Conservation (phyloP, 2,113 vertebrate species). For the Dasyornis broadbenti region DNA sequence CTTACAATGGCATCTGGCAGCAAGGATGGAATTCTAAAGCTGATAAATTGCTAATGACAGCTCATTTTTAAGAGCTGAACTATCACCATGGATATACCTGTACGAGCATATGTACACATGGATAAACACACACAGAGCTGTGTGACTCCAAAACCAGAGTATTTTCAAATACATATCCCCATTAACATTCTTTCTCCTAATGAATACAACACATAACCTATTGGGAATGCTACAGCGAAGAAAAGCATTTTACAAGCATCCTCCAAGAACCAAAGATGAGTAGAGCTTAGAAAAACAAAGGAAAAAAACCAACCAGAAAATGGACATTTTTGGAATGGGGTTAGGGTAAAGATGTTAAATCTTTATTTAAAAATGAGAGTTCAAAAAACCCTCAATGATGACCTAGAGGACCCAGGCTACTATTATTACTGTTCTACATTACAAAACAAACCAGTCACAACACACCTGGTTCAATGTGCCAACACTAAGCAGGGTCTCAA, state of each 20-base stretch:
- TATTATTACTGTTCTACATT: not conserved
- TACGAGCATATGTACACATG: rapidly evolving
- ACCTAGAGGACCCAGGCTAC: not conserved
- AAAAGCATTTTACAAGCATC: not conserved
- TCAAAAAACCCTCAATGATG: not conserved
- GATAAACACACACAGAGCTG: not conserved
- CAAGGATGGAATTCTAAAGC: not conserved
- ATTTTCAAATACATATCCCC: not conserved
- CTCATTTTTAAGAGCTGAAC: not conserved
- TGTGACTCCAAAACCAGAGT: not conserved
- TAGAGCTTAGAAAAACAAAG: not conserved
- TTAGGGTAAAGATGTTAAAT: not conserved
- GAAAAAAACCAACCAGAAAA: not conserved
- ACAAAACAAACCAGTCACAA: not conserved
- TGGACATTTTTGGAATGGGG: not conserved
- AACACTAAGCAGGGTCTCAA: not conserved
- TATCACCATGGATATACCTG: not conserved
- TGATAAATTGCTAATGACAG: not conserved
- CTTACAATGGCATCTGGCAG: not conserved
- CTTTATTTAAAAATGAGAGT: not conserved
- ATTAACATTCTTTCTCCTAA: not conserved
- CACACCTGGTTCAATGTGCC: not conserved
- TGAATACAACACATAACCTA: not conserved
- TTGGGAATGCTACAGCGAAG: not conserved
- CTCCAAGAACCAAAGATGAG: not conserved